These are phyloP conservation scores for Erinaceus europaeus DNA, from an alignment of 2,113 vertebrate species.

Conservation along the genomic window DNA sequence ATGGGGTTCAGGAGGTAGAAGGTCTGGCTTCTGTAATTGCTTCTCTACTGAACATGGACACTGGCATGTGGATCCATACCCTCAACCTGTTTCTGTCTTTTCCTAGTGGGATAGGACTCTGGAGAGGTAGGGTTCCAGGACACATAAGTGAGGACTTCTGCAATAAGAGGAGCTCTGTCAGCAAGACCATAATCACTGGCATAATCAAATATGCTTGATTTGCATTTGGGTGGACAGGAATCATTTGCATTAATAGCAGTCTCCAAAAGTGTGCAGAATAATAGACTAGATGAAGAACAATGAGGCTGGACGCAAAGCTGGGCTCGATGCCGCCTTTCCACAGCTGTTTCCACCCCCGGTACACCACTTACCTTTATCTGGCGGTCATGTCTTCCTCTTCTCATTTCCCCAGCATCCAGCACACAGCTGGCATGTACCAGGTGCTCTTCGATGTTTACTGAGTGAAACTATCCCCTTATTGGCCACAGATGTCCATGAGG, in stretches of 20 bases:
- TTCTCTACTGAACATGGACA: too few species aligned
- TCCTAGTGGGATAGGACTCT: too few species aligned
- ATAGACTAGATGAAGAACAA: neutral
- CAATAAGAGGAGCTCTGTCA: neutral
- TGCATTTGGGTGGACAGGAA: neutral
- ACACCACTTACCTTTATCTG: too few species aligned
- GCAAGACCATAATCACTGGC: neutral
- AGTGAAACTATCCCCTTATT: neutral
- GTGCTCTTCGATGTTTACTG: neutral
- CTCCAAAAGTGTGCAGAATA: neutral
- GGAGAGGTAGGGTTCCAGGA: too few species aligned
- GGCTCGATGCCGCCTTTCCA: neutral
- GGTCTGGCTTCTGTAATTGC: too few species aligned
- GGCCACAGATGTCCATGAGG: neutral
- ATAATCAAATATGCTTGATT: neutral
- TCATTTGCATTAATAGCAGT: neutral
- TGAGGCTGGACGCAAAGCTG: neutral
- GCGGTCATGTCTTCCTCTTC: neutral
- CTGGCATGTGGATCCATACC: too few species aligned
- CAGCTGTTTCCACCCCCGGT: too few species aligned
- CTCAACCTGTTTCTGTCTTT: too few species aligned
- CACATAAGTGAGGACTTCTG: neutral
- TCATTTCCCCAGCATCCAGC: neutral
- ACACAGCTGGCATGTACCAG: neutral
- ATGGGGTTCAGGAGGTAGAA: too few species aligned